Conservation (phyloP, 2,113 vertebrate genomes). For the Podiceps cristatus region DNA sequence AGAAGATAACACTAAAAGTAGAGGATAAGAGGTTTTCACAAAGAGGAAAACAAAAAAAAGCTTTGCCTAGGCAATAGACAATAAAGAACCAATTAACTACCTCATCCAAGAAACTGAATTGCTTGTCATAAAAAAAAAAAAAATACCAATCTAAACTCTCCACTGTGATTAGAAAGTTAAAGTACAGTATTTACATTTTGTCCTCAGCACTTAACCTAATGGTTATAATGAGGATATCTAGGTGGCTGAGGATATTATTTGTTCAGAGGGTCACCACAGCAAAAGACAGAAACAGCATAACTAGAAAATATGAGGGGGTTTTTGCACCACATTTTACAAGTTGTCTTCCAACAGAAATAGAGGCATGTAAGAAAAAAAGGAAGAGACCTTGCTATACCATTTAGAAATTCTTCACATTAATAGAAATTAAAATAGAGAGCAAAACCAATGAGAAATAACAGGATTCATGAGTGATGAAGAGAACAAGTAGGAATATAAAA, state of each 20-base stretch:
- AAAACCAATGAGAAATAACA: background rate
- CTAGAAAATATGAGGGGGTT: background rate
- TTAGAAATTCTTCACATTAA: background rate
- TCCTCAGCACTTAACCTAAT: slow-evolving; percentile 43
- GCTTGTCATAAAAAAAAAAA: background rate
- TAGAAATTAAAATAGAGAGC: background rate
- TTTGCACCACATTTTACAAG: background rate
- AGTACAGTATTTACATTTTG: background rate
- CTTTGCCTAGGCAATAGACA: background rate
- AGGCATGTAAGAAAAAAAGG: background rate
- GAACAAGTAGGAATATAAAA: background rate
- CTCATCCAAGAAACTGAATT: slow-evolving; percentile 40
- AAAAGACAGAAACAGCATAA: background rate
- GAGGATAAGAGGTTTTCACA: background rate
- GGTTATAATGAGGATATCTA: slow-evolving; percentile 27
- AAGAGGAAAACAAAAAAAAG: background rate
- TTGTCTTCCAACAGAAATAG: background rate
- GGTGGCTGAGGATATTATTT: slow-evolving; percentile 15
- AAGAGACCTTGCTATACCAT: background rate
- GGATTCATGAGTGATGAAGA: background rate
- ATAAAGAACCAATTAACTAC: slow-evolving; percentile 48
- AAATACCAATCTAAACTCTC: background rate
- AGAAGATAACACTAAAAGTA: background rate
- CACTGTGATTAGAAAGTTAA: slow-evolving; percentile 9
- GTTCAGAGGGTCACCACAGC: slow-evolving; percentile 16